phyloP scores from a whole-genome alignment of 2,797 vertebrate species.

The Simalia tracyae region DNA sequence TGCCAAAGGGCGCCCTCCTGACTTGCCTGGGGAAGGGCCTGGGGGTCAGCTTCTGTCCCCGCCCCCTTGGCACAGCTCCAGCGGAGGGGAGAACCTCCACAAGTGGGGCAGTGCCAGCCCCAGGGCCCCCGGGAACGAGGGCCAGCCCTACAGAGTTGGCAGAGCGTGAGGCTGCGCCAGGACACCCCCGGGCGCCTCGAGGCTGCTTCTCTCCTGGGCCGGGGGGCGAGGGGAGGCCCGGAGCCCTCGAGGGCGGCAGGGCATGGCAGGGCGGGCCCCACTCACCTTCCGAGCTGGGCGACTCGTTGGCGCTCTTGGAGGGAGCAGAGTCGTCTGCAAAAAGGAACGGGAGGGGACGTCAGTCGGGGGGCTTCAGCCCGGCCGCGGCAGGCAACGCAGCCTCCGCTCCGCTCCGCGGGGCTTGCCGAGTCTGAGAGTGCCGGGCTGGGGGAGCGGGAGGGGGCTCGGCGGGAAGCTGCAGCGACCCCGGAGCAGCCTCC shows the following conservation, averaged over 20 bases:
- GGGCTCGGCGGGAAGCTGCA: background rate
- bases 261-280: background rate
- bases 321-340: slow-evolving; percentile 17
- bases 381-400: no score
- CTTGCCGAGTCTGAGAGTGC: background rate
- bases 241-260: background rate
- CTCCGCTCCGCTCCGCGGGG: background rate
- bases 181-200: background rate
- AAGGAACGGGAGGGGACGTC: background rate
- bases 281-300: slow-evolving; percentile 33
- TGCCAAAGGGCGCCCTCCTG: background rate
- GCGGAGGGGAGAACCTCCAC: background rate
- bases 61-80: background rate
- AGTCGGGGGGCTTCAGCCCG: background rate
- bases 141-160: background rate
- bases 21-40: background rate
- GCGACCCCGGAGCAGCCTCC: background rate
- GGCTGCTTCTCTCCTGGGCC: background rate
- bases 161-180: background rate
- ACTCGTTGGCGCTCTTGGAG: slow-evolving; percentile 5
- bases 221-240: background rate
- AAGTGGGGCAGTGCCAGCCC: background rate
- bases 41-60: background rate
- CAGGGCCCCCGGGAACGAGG: no score
- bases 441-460: background rate